These are phyloP conservation scores for Corydoras sp. DNA, from an alignment of 2,113 vertebrate species.

Conservation along the genomic window DNA sequence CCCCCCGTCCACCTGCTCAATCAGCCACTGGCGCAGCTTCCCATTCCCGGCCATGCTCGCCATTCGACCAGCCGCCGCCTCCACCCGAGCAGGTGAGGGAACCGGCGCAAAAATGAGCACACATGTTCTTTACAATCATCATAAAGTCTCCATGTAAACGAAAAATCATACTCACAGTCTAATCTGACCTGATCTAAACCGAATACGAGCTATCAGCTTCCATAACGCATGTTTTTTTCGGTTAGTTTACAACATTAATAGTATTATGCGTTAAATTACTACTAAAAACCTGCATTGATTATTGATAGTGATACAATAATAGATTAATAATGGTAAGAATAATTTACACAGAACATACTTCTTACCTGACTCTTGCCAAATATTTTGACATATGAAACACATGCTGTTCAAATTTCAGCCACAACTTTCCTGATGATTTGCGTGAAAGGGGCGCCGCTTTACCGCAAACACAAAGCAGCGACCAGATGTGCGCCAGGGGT, in stretches of 20 bases:
- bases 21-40: constrained; percentile 94
- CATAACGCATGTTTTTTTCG: too few species aligned
- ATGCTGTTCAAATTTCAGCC: constrained; percentile 33
- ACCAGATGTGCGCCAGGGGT: constrained; percentile 30
- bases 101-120: too few species aligned
- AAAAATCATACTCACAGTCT: too few species aligned
- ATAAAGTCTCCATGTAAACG: too few species aligned
- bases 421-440: constrained; percentile 37
- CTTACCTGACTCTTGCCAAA: constrained; percentile 19
- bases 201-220: too few species aligned
- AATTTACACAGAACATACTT: neutral
- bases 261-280: too few species aligned
- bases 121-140: too few species aligned
- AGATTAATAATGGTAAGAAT: neutral
- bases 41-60: constrained; percentile 88
- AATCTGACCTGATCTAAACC: too few species aligned
- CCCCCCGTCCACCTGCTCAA: constrained; percentile 78
- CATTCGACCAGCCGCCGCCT: constrained; percentile 43
- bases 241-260: too few species aligned
- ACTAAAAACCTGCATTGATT: too few species aligned
- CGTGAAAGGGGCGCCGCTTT: constrained; percentile 22
- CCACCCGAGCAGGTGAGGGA: too few species aligned
- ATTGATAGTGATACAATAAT: too few species aligned
- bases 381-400: constrained; percentile 39
- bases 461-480: constrained; percentile 5